These are phyloP conservation scores for Erpobdella octoculata DNA, from an alignment of 2,888 invertebrate genomes.

Conservation along the genomic window DNA sequence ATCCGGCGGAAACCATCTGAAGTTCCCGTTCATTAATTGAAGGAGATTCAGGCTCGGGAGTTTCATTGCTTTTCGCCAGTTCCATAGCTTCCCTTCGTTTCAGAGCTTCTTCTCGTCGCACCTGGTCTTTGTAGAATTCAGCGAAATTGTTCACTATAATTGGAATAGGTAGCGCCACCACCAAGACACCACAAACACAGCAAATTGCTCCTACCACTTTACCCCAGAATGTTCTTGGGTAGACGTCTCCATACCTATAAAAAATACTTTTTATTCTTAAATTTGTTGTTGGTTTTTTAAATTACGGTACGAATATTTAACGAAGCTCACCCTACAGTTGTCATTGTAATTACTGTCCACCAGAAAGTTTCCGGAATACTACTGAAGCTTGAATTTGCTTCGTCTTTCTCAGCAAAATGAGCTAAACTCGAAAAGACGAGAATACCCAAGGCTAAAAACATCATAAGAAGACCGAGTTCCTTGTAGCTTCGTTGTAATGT, in stretches of 20 bases:
- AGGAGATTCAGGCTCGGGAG: constrained; percentile 12
- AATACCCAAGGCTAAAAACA: constrained; percentile 97
- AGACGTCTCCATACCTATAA: constrained; percentile 84
- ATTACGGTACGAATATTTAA: too few relatives aligned
- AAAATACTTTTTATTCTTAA: background rate
- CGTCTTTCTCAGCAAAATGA: constrained; percentile 98
- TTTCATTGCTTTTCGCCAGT: constrained; percentile 86
- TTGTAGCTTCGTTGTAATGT: constrained; percentile 96
- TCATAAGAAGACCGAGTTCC: constrained; percentile 90
- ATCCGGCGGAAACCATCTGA: background rate
- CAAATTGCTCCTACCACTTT: constrained; percentile 99
- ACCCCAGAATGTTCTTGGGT: constrained; percentile 92
- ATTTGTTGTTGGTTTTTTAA: too few relatives aligned
- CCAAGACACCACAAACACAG: constrained; percentile 99
- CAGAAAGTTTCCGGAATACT: constrained; percentile 99
- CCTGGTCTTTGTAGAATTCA: constrained; percentile 99
- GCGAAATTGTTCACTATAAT: constrained; percentile 99
- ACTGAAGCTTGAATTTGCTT: constrained; percentile 85
- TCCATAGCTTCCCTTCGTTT: constrained; percentile 93
- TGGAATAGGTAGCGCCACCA: constrained; percentile 99
- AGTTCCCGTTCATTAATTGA: constrained; percentile 16
- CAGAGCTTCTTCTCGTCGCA: constrained; percentile 94
- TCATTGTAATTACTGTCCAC: constrained; percentile 94
- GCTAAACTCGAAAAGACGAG: constrained; percentile 96
- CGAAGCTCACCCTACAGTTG: constrained; percentile 60